phyloP scores from a whole-genome alignment of 2,888 invertebrate species.

The Cheilosia variabilis region DNA sequence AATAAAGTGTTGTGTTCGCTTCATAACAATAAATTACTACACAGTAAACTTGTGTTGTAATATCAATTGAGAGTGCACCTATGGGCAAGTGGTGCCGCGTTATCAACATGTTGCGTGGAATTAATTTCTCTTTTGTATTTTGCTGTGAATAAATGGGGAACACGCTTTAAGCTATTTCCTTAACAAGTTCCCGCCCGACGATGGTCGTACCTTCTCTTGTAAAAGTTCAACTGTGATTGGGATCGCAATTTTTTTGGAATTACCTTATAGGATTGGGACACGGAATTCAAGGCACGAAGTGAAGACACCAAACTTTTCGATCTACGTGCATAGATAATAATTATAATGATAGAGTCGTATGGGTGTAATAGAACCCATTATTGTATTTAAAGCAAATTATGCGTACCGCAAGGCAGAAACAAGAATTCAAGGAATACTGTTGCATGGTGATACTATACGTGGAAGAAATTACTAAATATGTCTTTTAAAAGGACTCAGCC shows the following conservation, averaged over 20 bases:
- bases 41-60: constrained; percentile 21
- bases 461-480: constrained; percentile 28
- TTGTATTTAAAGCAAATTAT: constrained; percentile 64
- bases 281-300: constrained; percentile 53
- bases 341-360: constrained; percentile 33
- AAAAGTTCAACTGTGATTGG: constrained; percentile 17
- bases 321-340: constrained; percentile 66
- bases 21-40: constrained; percentile 26
- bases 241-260: constrained; percentile 37
- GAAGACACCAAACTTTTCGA: constrained; percentile 47
- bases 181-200: neutral
- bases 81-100: neutral
- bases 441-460: constrained; percentile 37
- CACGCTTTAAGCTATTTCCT: constrained; percentile 3
- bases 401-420: constrained; percentile 25
- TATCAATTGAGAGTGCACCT: constrained; percentile 29
- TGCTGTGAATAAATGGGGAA: constrained; percentile 1
- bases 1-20: constrained; percentile 23
- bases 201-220: neutral
- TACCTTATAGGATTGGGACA: constrained; percentile 10
- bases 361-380: constrained; percentile 54
- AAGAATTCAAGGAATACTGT: constrained; percentile 54
- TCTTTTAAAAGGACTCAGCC: constrained; percentile 18
- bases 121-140: constrained; percentile 2
- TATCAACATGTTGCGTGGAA: constrained; percentile 44